Evolutionary conservation across 2,113 vertebrate genomes (phyloP).

Genomic region (Trogon surrucura): DNA sequence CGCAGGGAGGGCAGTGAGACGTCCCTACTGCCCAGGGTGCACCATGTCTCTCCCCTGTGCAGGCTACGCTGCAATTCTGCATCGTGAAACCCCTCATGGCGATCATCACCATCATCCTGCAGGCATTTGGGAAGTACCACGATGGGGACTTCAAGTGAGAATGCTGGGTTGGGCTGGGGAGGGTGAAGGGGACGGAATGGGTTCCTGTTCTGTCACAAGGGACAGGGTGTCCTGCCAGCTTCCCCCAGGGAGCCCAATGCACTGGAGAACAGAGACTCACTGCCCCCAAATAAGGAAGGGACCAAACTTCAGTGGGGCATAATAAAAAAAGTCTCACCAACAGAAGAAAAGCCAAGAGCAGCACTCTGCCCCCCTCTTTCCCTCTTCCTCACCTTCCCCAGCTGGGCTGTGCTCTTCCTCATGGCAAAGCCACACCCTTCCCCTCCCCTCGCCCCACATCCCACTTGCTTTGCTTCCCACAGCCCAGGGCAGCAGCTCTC

Average conservation of each 20-base stretch:
- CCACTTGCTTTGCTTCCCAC: neutral
- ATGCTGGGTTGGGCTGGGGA: neutral
- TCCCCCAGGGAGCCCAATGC: neutral
- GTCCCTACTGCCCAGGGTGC: neutral
- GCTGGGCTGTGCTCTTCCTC: neutral
- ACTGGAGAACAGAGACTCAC: fast-evolving
- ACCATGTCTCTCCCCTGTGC: neutral
- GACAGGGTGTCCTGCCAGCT: neutral
- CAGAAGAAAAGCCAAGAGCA: neutral
- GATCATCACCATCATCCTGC: slow-evolving; percentile 89
- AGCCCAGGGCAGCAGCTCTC: neutral
- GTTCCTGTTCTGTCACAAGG: neutral
- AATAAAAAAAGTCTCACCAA: neutral
- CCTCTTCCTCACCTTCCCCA: neutral
- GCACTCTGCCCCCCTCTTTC: neutral
- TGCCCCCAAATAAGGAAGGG: neutral
- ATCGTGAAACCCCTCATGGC: slow-evolving; percentile 96
- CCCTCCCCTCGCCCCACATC: neutral
- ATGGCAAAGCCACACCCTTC: fast-evolving
- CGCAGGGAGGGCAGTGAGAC: neutral
- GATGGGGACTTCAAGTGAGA: slow-evolving; percentile 97
- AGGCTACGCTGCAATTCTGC: slow-evolving; percentile 98
- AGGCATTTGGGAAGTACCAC: slow-evolving; percentile 92
- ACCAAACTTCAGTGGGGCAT: neutral
- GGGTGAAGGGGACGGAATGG: neutral